These are phyloP conservation scores for Acropternis orthonyx DNA, from an alignment of 2,797 vertebrate species.

Conservation along the genomic window DNA sequence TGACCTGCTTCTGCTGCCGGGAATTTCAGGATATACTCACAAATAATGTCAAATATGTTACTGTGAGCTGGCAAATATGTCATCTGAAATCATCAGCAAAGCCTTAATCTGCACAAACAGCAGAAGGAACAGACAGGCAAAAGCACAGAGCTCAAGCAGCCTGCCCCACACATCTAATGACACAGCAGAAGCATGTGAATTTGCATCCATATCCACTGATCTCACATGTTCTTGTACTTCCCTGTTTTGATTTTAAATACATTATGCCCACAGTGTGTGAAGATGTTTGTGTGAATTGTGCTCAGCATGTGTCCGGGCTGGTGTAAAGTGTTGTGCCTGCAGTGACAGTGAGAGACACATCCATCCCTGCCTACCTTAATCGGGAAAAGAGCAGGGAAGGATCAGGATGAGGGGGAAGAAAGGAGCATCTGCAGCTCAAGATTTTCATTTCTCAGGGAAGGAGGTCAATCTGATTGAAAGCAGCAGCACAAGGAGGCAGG, in stretches of 20 bases:
- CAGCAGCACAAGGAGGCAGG: background rate
- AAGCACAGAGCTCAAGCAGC: background rate
- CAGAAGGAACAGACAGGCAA: background rate
- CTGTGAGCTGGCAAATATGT: background rate
- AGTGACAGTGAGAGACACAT: background rate
- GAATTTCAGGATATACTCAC: background rate
- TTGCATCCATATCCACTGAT: background rate
- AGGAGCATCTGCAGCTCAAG: background rate
- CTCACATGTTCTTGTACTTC: rapidly evolving
- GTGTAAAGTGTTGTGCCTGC: background rate
- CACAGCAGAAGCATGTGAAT: rapidly evolving
- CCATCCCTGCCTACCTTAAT: background rate
- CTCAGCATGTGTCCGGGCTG: background rate
- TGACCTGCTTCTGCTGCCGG: background rate
- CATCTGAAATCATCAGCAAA: background rate
- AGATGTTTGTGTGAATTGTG: background rate
- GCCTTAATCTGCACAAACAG: background rate
- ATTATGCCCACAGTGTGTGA: background rate
- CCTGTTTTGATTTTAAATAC: background rate
- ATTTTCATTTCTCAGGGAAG: background rate
- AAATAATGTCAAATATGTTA: background rate
- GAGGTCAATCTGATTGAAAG: background rate
- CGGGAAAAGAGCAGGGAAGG: background rate
- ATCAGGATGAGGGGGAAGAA: background rate
- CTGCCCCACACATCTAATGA: background rate